Evolutionary conservation across 2,113 vertebrate genomes (phyloP).

Genomic region (Dicrurus megarhynchus): DNA sequence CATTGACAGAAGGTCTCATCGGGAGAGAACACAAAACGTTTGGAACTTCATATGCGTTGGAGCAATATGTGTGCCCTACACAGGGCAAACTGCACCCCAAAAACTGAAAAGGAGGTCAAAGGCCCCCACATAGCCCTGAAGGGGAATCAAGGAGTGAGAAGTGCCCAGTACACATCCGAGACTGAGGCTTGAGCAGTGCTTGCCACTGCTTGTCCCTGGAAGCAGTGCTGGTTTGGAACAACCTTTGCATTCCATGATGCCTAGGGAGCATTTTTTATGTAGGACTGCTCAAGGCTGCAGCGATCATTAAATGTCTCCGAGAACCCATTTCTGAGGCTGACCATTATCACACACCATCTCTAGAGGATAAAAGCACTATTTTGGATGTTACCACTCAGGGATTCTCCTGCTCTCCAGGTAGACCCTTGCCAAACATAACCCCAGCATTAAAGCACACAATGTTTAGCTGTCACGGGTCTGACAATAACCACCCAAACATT

Average conservation of each 20-base stretch:
- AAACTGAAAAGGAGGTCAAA: neutral
- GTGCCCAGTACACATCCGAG: neutral
- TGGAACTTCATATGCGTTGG: neutral
- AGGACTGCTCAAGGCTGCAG: neutral
- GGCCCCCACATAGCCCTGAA: neutral
- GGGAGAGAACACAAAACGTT: neutral
- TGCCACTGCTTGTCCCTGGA: neutral
- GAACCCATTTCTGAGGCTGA: neutral
- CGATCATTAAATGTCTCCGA: neutral
- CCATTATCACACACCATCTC: neutral
- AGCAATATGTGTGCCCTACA: neutral
- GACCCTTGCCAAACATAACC: neutral
- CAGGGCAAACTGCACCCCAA: neutral
- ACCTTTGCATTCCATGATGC: neutral
- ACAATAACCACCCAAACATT: neutral
- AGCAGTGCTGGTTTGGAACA: neutral
- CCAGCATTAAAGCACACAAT: accelerated
- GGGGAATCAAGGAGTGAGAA: neutral
- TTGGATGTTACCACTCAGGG: neutral
- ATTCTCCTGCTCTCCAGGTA: neutral
- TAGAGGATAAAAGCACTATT: neutral
- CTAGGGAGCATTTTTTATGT: neutral
- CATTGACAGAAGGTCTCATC: neutral
- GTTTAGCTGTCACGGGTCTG: neutral
- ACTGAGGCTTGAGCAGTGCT: neutral